These are phyloP conservation scores for Anguilla anguilla DNA, from an alignment of 2,797 vertebrate species.

Conservation along the genomic window DNA sequence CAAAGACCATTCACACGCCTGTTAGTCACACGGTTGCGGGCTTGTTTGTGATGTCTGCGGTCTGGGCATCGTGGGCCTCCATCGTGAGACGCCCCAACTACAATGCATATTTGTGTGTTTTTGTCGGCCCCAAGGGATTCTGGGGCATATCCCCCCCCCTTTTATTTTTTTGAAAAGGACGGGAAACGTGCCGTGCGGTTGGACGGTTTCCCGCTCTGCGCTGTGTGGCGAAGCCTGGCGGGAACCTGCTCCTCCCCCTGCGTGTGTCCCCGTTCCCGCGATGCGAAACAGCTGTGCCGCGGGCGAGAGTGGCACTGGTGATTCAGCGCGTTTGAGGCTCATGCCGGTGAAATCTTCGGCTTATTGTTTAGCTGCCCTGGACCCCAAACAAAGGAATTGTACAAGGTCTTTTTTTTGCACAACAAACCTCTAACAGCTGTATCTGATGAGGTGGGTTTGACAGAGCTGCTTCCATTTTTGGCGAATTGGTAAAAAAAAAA, in stretches of 20 bases:
- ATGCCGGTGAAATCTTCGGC: neutral
- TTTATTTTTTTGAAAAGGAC: conserved; percentile 47
- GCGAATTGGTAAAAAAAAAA: neutral
- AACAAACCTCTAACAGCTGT: conserved; percentile 2
- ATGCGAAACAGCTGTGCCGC: conserved; percentile 3
- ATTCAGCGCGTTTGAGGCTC: neutral
- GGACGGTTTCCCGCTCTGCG: neutral
- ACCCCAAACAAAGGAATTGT: neutral
- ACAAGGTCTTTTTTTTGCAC: too few relatives aligned
- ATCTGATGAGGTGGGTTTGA: neutral
- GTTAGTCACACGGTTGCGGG: too few relatives aligned
- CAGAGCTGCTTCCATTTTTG: neutral
- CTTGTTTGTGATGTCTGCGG: neutral
- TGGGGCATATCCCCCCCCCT: neutral
- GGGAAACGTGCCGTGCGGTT: neutral
- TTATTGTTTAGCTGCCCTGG: neutral
- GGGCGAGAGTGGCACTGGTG: conserved; percentile 1
- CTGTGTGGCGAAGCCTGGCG: neutral
- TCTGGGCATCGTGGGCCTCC: neutral
- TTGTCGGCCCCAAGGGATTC: neutral
- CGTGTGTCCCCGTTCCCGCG: neutral
- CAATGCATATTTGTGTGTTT: neutral
- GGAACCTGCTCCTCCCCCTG: neutral
- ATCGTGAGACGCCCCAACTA: neutral
- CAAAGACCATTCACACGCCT: too few relatives aligned